Evolutionary conservation across 1,140 invertebrate genomes (phyloP), one percentile per base, ranked within the genome.

Genomic region (Carposina sasakii): DNA sequence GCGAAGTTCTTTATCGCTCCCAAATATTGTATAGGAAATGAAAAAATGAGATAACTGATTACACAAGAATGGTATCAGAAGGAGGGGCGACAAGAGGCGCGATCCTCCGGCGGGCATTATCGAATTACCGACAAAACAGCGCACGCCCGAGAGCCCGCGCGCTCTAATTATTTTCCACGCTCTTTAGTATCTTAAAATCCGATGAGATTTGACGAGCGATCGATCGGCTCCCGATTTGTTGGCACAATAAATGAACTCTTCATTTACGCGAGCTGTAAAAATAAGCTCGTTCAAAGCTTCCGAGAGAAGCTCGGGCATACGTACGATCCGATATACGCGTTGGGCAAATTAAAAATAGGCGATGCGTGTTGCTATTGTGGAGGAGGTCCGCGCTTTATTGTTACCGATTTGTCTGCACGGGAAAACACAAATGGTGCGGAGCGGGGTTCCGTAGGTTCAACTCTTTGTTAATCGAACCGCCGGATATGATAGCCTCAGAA

Each of bases 111-210:
- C 61, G 61, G 31, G 71, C 74, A 78, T 81, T 83, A 83, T 83
- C 81, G 75, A 83, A 79, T 81, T 79, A 79, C 73, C 79, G 79
- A 82, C 76, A 81, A 82, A 78, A 78, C 78, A 78, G 68, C 70
- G 71, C 59, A 81, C 76, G 72, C 72, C 64, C 66, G 67, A 71
- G 63, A 74, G 67, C 62, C 59, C 65, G 49, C 72, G 65, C 60
- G 63, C 52, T 76, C 70, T 83, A 83, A 83, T 83, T 83, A 78
- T 73, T 79, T 81, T 74, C 58, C 70, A 67, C 57, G 60, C 60
- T 57, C 66, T n/a, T n/a, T 77, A 74, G 74, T 69, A 64, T 76
- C 72, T 68, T 64, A 52, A 69, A 74, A 70, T 71, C 68, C 44
- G 67, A 67, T 64, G 57, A 69, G 63, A 76, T 68, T 71, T 68